A percentile compares a stretch with the other conserved stretches of the same genome.
These are phyloP conservation scores for Sebastiscus albofasciatus DNA, from an alignment of 2,797 vertebrate genomes.

Conservation along the genomic window DNA sequence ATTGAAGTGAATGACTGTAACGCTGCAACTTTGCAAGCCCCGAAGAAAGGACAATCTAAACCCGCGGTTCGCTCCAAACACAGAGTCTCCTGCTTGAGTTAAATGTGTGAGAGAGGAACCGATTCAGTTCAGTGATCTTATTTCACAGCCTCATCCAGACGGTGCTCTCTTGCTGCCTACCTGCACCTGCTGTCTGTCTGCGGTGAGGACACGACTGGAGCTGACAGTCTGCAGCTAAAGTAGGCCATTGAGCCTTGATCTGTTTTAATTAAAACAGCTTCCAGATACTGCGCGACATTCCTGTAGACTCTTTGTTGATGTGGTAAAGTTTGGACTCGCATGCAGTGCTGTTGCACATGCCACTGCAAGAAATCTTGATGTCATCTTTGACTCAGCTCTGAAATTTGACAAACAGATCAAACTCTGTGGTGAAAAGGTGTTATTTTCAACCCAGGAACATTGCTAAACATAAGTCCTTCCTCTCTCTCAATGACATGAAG, in stretches of 20 bases:
- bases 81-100: background rate
- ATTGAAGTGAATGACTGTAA: too few relatives aligned
- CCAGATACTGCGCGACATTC: background rate
- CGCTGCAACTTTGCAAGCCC: background rate
- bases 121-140: too few relatives aligned
- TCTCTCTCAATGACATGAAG: too few relatives aligned
- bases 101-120: too few relatives aligned
- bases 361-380: too few relatives aligned
- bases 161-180: background rate
- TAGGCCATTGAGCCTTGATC: background rate
- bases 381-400: too few relatives aligned
- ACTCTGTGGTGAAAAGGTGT: too few relatives aligned
- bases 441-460: too few relatives aligned
- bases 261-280: conserved; percentile 12
- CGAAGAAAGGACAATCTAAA: background rate
- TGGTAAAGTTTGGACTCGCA: background rate
- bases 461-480: too few relatives aligned
- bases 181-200: conserved; percentile 1
- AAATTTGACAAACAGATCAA: too few relatives aligned
- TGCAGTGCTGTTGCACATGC: background rate
- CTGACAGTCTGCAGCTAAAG: conserved; percentile 8
- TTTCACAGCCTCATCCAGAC: background rate
- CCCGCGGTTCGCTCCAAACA: background rate
- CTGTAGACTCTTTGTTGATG: background rate
- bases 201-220: background rate